Percentiles rank a stretch among this genome's conserved stretches.
Evolutionary conservation across 2,888 invertebrate species (phyloP).

Genomic region (Silvanus unidentatus): DNA sequence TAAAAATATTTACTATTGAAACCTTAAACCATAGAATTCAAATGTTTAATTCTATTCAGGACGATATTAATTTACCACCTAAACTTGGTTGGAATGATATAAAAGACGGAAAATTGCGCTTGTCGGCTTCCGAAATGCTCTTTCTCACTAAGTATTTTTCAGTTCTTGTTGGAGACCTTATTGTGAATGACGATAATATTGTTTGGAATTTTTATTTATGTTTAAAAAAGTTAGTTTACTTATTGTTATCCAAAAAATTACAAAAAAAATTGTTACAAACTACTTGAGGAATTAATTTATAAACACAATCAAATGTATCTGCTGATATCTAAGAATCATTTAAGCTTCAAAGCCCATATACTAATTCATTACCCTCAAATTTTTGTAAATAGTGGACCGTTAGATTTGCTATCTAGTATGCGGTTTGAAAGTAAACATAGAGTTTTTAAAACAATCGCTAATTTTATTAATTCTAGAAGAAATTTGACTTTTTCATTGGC

Average conservation of each 20-base stretch:
- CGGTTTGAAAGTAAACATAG: slow-evolving; percentile 3
- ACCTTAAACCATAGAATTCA: neutral
- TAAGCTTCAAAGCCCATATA: slow-evolving; percentile 2
- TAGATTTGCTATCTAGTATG: slow-evolving; percentile 3
- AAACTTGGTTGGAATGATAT: neutral
- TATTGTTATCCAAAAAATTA: neutral
- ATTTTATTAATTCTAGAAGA: neutral
- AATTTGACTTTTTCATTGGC: neutral
- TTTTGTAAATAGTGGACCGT: neutral
- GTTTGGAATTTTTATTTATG: slow-evolving; percentile 2
- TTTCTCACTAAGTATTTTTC: slow-evolving; percentile 1
- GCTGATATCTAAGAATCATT: neutral
- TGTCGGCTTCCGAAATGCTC: slow-evolving; percentile 1
- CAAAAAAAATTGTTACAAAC: neutral
- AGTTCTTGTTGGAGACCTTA: neutral
- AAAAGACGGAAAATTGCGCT: neutral
- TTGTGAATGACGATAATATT: neutral
- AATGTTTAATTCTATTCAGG: neutral
- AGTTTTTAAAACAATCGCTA: neutral
- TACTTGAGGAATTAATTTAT: neutral
- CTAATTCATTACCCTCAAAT: slow-evolving; percentile 2
- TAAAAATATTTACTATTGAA: slow-evolving; percentile 1
- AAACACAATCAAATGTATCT: neutral
- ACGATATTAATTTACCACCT: neutral
- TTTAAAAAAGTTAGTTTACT: neutral